A percentile compares a stretch with the other conserved stretches of the same genome.
Conservation (phyloP, 2,113 vertebrate genomes). For the Chrysochloris asiatica region DNA sequence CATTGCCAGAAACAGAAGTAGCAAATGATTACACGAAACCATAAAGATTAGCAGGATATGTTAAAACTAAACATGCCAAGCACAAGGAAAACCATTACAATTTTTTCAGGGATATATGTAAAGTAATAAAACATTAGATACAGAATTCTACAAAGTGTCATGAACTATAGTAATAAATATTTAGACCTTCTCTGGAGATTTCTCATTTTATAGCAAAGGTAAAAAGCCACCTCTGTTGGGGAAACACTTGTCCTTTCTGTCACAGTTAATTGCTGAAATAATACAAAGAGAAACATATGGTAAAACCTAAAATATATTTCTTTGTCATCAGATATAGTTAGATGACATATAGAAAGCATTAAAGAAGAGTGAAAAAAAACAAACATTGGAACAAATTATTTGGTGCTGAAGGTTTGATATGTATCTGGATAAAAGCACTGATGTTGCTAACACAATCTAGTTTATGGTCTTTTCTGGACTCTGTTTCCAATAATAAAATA, state of each 20-base stretch:
- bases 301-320: conserved; percentile 30
- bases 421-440: neutral
- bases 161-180: neutral
- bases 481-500: conserved; percentile 53
- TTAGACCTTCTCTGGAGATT: conserved; percentile 14
- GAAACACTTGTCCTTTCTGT: conserved; percentile 19
- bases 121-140: neutral
- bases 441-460: conserved; percentile 38
- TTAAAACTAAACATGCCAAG: neutral
- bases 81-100: neutral
- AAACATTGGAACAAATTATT: conserved; percentile 5
- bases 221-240: neutral
- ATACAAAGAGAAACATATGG: neutral
- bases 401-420: neutral
- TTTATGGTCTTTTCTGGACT: conserved; percentile 30
- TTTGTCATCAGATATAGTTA: conserved; percentile 45
- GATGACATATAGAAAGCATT: conserved; percentile 22
- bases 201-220: neutral
- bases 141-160: neutral
- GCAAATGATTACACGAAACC: neutral
- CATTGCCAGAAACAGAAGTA: conserved; percentile 5
- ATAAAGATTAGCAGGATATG: neutral
- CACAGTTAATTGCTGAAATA: conserved; percentile 20
- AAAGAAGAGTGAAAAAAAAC: conserved; percentile 29
- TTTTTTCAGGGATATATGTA: conserved; percentile 11